phyloP scores from a whole-genome alignment of 2,888 invertebrate species.

The Andrena flavipes region DNA sequence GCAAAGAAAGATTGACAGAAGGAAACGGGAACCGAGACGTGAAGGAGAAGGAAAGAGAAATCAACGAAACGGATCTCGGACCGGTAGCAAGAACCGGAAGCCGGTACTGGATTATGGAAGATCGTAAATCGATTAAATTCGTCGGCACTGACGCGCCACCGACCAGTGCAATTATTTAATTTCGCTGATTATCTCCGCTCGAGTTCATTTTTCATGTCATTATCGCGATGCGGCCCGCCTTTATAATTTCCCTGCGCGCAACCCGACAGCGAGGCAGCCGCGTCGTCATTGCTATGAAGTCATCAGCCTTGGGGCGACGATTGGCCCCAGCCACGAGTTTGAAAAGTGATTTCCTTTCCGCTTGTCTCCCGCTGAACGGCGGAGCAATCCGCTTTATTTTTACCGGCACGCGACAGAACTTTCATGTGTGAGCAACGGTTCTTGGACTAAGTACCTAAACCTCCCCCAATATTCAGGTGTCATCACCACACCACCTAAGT shows the following conservation, averaged over 20 bases:
- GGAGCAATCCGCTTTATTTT: not conserved
- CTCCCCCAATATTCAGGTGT: not conserved
- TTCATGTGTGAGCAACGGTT: not conserved
- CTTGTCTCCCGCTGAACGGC: conserved; percentile 17
- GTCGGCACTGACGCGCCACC: conserved; percentile 37
- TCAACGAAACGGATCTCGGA: conserved; percentile 62
- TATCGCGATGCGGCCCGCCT: conserved; percentile 64
- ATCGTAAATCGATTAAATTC: conserved; percentile 66
- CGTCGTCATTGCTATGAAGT: conserved; percentile 59
- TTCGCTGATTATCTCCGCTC: conserved; percentile 62
- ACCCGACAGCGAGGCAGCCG: conserved; percentile 24
- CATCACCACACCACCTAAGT: not conserved
- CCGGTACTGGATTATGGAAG: conserved; percentile 52
- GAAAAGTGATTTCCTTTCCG: conserved; percentile 57
- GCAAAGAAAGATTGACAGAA: conserved; percentile 42
- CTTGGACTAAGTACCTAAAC: not conserved
- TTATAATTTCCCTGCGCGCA: conserved; percentile 54
- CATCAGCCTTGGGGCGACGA: conserved; percentile 53
- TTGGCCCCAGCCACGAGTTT: conserved; percentile 19
- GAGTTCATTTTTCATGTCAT: conserved; percentile 68
- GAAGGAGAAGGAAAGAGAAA: conserved; percentile 38
- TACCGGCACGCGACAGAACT: conserved; percentile 27
- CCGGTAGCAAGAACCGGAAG: conserved; percentile 61
- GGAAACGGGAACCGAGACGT: conserved; percentile 3
- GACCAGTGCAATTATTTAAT: conserved; percentile 66